These are phyloP conservation scores for Taenioides sp. DNA, from an alignment of 2,797 vertebrate species.

Conservation along the genomic window DNA sequence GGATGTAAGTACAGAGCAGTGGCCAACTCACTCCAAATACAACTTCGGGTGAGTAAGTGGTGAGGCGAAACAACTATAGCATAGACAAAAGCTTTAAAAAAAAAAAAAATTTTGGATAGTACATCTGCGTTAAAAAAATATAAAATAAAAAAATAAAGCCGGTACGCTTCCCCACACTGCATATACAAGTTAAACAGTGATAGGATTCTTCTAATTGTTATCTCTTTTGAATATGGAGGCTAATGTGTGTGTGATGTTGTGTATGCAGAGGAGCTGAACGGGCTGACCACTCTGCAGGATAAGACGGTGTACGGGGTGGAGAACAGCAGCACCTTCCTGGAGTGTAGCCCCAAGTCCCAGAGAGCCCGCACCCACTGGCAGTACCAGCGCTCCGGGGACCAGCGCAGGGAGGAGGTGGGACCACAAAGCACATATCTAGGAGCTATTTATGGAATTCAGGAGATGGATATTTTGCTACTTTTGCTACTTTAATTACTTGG, in stretches of 20 bases:
- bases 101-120: too few species aligned
- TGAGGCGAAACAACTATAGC: too few species aligned
- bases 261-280: constrained; percentile 82
- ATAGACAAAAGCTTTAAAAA: too few species aligned
- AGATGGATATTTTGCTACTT: background rate
- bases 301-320: constrained; percentile 96
- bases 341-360: constrained; percentile 96
- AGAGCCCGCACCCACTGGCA: constrained; percentile 93
- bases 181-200: too few species aligned
- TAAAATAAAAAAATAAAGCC: too few species aligned
- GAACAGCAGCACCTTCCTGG: constrained; percentile 97
- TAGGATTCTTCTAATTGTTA: too few species aligned
- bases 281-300: constrained; percentile 81
- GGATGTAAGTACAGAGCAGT: too few species aligned
- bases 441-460: background rate
- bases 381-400: constrained; percentile 86
- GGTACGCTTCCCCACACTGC: too few species aligned
- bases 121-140: too few species aligned
- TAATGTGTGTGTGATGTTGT: constrained; percentile 1
- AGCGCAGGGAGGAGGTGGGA: constrained; percentile 89
- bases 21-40: too few species aligned
- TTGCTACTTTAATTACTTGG: too few species aligned
- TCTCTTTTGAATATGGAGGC: background rate
- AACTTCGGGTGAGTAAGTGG: too few species aligned
- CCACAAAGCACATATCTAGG: background rate